These are phyloP conservation scores for Nymphalis c-album DNA, from an alignment of 2,888 invertebrate genomes.

Conservation along the genomic window DNA sequence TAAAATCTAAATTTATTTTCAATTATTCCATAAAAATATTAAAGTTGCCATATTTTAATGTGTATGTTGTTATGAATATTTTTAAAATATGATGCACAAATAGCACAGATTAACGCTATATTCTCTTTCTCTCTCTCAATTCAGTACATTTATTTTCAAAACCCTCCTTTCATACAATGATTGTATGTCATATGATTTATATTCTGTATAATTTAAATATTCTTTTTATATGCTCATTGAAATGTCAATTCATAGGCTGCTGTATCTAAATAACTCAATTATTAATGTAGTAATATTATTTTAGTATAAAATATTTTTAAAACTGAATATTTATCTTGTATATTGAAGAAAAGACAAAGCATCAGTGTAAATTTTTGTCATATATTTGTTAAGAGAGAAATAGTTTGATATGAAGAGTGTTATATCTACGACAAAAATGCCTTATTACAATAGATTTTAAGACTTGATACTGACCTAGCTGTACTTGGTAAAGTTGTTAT, in stretches of 20 bases:
- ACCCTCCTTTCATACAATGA: neutral
- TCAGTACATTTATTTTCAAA: neutral
- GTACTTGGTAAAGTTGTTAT: constrained; percentile 67
- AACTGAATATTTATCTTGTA: constrained; percentile 69
- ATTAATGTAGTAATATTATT: constrained; percentile 62
- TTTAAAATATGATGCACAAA: constrained; percentile 5
- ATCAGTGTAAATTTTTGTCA: constrained; percentile 68
- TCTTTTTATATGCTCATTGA: constrained; percentile 38
- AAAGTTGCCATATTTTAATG: constrained; percentile 7
- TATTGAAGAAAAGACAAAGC: constrained; percentile 60
- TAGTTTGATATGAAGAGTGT: constrained; percentile 79
- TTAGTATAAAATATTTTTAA: constrained; percentile 64
- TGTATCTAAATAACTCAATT: constrained; percentile 69
- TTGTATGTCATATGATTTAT: neutral
- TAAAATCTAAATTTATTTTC: constrained; percentile 5
- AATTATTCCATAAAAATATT: neutral
- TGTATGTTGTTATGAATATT: constrained; percentile 1
- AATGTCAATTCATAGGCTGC: constrained; percentile 74
- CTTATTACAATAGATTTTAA: constrained; percentile 79
- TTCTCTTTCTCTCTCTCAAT: too few species aligned
- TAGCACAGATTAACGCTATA: neutral
- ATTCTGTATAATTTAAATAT: constrained; percentile 3
- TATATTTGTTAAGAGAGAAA: constrained; percentile 65
- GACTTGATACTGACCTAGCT: constrained; percentile 79
- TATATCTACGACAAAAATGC: constrained; percentile 75